Base-by-base conservation (phyloP, 2,888 invertebrate genomes). In the Melinopterus prodromus region DNA sequence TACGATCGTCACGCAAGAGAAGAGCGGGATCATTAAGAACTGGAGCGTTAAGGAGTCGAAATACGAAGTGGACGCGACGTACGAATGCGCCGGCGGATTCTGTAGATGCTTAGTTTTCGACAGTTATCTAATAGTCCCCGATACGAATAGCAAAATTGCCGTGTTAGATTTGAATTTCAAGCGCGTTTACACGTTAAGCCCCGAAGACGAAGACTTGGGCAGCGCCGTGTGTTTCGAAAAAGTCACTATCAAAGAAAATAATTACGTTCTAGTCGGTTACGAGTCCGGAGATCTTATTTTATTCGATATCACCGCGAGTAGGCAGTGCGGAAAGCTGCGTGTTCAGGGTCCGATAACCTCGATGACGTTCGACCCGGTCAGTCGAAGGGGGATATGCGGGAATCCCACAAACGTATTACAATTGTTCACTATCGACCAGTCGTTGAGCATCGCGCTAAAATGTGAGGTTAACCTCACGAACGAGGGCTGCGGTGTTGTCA, bases 1-100 rank as follows among this genome's bases (percentile, higher is more conserved):
- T 82, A 91, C 92, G 83, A 90, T 95, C 82, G 91, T 95, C 83
- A 93, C 94, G 7, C 95, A 95, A 89, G 94, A 95, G 87, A 96
- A 95, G 88, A 93, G 92, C 81, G 95, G 95, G 82, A 89, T 90
- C 77, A 91, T 93, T 71, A 94, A 94, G 89, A 89, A 94, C 82
- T 95, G 94, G 92, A 90, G 91, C 83, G 83, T 85, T 77, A 90
- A 91, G 80, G 92, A 92, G 84, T 89, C 90, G 6, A 92, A 93
- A 79, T 94, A 94, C 81, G 90, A 91, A 80, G 90, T 93, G 82
- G 89, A 91, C 69, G 91, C 91, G 81, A 90, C 90, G 6, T 90
- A 93, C 79, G 87, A 92, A n/a, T 92, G 91, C 78, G 92, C 93
- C 83, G 93, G 91, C 80, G 95, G 95, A 70, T 96, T 94, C 88